Evolutionary conservation across 2,888 invertebrate genomes (phyloP), one percentile per base, ranked within the genome.

Genomic region (Ligdia adustata): DNA sequence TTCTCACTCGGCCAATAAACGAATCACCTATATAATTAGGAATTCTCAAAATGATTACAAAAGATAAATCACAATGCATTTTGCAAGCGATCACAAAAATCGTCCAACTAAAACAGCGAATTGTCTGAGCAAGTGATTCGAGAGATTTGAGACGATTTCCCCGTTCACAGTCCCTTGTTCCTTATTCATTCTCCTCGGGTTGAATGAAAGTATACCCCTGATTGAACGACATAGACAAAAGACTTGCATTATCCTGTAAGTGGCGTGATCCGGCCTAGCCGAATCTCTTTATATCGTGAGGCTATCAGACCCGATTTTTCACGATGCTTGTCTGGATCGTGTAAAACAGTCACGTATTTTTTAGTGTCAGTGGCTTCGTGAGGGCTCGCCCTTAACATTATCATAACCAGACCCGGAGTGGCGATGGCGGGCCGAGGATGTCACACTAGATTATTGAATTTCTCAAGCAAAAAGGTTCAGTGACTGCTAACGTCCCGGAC

Each of bases 341-440:
- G 73, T 69, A 82, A 79, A 78, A 73, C 73, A 72, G 82, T 81
- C 82, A 82, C 82, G 81, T 82, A 75, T 69, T 69, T 74, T 48
- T 78, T 76, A 79, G 76, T 77, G 74, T 72, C 75, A 63, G 76
- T 77, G 75, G 72, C 69, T 70, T 69, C 57, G 62, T 57, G 60
- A 64, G 70, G 69, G 62, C 63, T 52, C 53, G 64, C 60, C 69
- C 64, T 69, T 76, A 72, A 77, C 77, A 79, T 80, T 80, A 76
- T 80, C 77, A 78, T 80, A 81, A 79, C 72, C 68, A 69, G 64
- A 60, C 63, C 64, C 58, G 60, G 56, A 61, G 52, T 57, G 44
- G 57, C 57, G 60, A 51, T 57, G 44, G 57, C 57, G 60, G 57
- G 62, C 27, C 58, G 55, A 56, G 60, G 53, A 55, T 55, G 59